Evolutionary conservation across 1,140 invertebrate species (phyloP), one percentile per base, ranked within the genome.

Genomic region (Stegodyphus dumicola): DNA sequence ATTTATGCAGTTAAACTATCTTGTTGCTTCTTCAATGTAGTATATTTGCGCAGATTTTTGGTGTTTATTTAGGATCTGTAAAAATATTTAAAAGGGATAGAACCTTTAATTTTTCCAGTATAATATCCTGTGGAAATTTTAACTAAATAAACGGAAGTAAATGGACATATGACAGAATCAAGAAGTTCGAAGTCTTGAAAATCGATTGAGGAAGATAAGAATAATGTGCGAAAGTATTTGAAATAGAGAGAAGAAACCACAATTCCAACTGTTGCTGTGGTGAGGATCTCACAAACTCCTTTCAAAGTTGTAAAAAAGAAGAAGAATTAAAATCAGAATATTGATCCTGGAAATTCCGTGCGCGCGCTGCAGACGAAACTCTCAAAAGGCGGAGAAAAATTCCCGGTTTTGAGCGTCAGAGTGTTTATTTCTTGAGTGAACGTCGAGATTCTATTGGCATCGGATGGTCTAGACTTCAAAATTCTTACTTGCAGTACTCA

Each of bases 391-490:
- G 52, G 54, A 78, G 65, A 69, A 78, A 78, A 78, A 78, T 78
- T 67, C 52, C 49, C 17, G 6, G 53, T 67, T 67, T 67, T 67
- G 65, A 17, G 65, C 65, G 65, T 13, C 65, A 6, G 15, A 7
- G 11, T 67, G 65, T n/a, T 67, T 33, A 18, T 48, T 5, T 33
- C 13, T 53, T 6, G 77, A 71, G 65, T 80, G 77, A 53, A 67
- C 77, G 71, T 51, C 65, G 5, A 56, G 77, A 80, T 80, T 80
- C 77, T 53, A 80, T 71, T 49, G 77, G 10, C 67, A 80, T 80
- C 66, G 77, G 67, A 56, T 56, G 48, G 17, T 13, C 60, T 49
- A 33, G 17, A 70, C 51, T 74, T 74, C 15, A 9, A 51, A 52
- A 53, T 60, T 60, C 56, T 60, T 60, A 33, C 33, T 33, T 33